Evolutionary conservation across 2,113 vertebrate species (phyloP), one percentile per base, ranked within the genome.

Genomic region (Tragelaphus strepsiceros): DNA sequence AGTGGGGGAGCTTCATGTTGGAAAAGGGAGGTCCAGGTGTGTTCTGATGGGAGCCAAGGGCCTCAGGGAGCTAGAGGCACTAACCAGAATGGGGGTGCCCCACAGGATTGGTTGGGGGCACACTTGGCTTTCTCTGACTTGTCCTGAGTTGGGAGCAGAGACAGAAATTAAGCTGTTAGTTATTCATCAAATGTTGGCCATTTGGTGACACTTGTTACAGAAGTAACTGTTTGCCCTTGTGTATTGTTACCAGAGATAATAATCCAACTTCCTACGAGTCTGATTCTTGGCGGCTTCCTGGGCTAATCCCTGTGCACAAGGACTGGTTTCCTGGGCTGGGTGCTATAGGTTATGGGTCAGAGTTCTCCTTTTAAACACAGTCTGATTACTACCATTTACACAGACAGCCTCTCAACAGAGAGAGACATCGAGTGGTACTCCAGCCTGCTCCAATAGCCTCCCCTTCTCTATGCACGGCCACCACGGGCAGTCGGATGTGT

Each of bases 381-480:
- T 62, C 61, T 30, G 26, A 13, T 5, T 15, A 2, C 32, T n/a
- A 9, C 16, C 28, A 17, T 5, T 51, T 12, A n/a, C 39, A 16
- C 3, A 7, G n/a, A 39, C 19, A 22, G 19, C 16, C 4, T 26
- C 87, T 83, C 30, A 19, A 6, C 24, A 53, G n/a, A 10, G 14
- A 8, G 46, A 46, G n/a, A 43, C 30, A 35, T 15, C 0, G 5
- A 35, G 7, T 1, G 2, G 8, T 6, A 8, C 19, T 12, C 35
- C 5, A 4, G 4, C 5, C 5, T 5, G 1, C 28, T 30, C 32
- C n/a, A 0, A 2, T 12, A 4, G 17, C 21, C n/a, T 2, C 39
- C 51, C 19, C 5, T 3, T 11, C 43, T 32, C 35, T 30, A 9
- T 0, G 19, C 8, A 7, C 26, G 0, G 43, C 51, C 15, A 0